These are phyloP conservation scores for Heterochromis multidens DNA, from an alignment of 2,113 vertebrate species.

Conservation along the genomic window DNA sequence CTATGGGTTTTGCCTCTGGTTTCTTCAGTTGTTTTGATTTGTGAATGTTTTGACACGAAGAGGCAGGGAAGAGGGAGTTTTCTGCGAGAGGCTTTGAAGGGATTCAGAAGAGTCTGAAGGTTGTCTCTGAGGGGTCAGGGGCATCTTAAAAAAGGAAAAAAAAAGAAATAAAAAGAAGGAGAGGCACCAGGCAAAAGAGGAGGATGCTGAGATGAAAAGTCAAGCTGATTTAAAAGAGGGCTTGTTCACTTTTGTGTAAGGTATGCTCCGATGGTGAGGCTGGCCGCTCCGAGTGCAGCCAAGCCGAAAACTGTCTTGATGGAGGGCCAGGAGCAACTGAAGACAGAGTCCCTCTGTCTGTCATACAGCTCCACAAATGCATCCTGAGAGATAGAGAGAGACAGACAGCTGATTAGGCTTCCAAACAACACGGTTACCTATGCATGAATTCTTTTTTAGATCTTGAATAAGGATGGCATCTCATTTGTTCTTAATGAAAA, in stretches of 20 bases:
- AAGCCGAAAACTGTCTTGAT: slow-evolving; percentile 93
- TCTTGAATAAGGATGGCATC: background rate
- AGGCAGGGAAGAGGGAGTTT: slow-evolving; percentile 26
- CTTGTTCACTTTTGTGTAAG: slow-evolving; percentile 90
- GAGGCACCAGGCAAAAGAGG: slow-evolving; percentile 15
- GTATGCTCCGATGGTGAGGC: slow-evolving; percentile 94
- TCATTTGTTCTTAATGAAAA: background rate
- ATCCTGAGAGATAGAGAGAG: slow-evolving; percentile 78
- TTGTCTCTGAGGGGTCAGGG: slow-evolving; percentile 60
- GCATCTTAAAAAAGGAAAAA: slow-evolving; percentile 24
- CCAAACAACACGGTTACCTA: background rate
- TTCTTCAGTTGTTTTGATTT: slow-evolving; percentile 58
- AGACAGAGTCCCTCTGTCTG: slow-evolving; percentile 83
- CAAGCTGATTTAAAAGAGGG: background rate
- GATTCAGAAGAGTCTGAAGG: slow-evolving; percentile 45
- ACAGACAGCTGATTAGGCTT: background rate
- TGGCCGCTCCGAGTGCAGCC: slow-evolving; percentile 92
- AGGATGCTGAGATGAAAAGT: background rate
- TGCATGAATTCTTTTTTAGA: background rate
- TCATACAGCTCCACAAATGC: slow-evolving; percentile 96
- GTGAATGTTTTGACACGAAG: slow-evolving; percentile 59
- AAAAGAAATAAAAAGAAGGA: background rate
- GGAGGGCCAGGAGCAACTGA: slow-evolving; percentile 91
- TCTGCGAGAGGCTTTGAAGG: slow-evolving; percentile 63
- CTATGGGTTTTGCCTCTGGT: slow-evolving; percentile 26